phyloP scores from a whole-genome alignment of 2,888 invertebrate genomes.

The Caenorhabditis sinica region DNA sequence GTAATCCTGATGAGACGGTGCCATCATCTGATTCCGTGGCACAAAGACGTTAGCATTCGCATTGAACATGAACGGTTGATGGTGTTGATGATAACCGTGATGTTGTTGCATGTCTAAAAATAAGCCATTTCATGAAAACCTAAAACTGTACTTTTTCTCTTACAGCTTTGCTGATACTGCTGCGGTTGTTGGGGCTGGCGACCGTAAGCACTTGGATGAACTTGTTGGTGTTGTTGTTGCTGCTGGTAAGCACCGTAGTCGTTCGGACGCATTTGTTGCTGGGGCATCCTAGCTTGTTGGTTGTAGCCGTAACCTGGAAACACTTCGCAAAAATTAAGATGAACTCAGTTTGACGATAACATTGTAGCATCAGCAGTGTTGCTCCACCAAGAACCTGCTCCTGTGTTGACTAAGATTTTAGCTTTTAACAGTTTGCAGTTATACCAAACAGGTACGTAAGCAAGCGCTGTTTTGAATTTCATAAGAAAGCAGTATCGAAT shows the following conservation, averaged over 20 bases:
- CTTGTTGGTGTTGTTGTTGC: slow-evolving; percentile 7
- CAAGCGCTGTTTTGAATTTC: too few species aligned
- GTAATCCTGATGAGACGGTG: slow-evolving; percentile 6
- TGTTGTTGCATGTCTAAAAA: slow-evolving; percentile 30
- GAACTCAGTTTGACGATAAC: neutral
- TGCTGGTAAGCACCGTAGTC: slow-evolving; percentile 13
- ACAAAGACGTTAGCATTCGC: slow-evolving; percentile 52
- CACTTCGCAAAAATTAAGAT: neutral
- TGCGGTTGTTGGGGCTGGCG: slow-evolving; percentile 10
- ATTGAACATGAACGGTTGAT: slow-evolving; percentile 50
- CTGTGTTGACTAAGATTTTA: too few species aligned
- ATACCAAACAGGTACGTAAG: too few species aligned
- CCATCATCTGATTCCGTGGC: slow-evolving; percentile 8
- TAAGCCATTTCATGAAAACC: neutral
- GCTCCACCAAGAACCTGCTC: too few species aligned
- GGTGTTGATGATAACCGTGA: slow-evolving; percentile 18
- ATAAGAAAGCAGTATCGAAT: too few species aligned
- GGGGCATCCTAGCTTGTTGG: slow-evolving; percentile 8
- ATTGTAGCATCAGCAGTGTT: too few species aligned
- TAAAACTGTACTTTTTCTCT: neutral
- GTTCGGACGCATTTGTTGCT: slow-evolving; percentile 12
- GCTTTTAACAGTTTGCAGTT: too few species aligned
- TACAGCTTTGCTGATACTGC: slow-evolving; percentile 22
- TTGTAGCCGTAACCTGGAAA: slow-evolving; percentile 24
- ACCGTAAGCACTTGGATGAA: slow-evolving; percentile 1